Evolutionary conservation across 1,140 invertebrate genomes (phyloP).

Genomic region (Choristoneura fumiferana): DNA sequence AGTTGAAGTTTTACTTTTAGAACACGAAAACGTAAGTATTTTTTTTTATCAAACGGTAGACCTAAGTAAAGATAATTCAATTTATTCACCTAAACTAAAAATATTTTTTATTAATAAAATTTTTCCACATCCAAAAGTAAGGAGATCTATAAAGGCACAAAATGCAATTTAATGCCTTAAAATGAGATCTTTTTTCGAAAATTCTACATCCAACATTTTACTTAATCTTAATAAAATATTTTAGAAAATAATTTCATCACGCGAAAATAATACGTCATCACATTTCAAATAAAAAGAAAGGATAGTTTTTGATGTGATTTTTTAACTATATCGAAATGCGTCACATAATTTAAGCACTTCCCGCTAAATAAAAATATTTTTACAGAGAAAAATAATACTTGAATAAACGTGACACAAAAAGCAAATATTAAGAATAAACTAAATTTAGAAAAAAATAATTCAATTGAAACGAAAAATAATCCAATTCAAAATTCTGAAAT

Average conservation of each 20-base stretch:
- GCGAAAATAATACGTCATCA: conserved; percentile 57
- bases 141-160: conserved; percentile 58
- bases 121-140: conserved; percentile 52
- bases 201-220: conserved; percentile 53
- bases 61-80: conserved; percentile 29
- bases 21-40: conserved; percentile 61
- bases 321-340: conserved; percentile 33
- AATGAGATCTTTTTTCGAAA: conserved; percentile 75
- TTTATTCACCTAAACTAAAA: conserved; percentile 53
- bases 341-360: conserved; percentile 64
- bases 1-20: conserved; percentile 60
- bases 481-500: neutral
- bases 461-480: conserved; percentile 5
- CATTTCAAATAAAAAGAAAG: conserved; percentile 36
- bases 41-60: conserved; percentile 52
- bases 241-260: conserved; percentile 45
- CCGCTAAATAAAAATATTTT: conserved; percentile 55
- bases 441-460: conserved; percentile 45
- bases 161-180: conserved; percentile 45
- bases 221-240: conserved; percentile 50
- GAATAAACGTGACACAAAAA: conserved; percentile 21
- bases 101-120: conserved; percentile 37
- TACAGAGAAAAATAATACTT: conserved; percentile 44
- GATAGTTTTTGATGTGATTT: conserved; percentile 49
- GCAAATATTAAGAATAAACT: conserved; percentile 51